Base-by-base conservation (phyloP, 2,797 vertebrate species). In the Myotis findleyi region DNA sequence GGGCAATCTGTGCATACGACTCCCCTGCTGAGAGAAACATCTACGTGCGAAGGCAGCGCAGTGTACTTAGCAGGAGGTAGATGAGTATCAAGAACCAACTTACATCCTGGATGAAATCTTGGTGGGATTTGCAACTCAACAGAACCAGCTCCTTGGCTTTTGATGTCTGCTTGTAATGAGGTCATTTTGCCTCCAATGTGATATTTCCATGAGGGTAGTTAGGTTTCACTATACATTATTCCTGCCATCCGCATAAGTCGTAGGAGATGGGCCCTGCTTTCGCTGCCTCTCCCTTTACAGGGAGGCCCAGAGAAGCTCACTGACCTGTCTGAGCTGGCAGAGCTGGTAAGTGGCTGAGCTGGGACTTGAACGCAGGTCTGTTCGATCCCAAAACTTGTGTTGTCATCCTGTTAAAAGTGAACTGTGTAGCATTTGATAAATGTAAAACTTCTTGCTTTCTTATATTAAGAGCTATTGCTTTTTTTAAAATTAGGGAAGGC, bases 1-100 rank as follows among this genome's bases (percentile, higher is more conserved):
- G 96, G 98, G 97, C 98, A 98, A 98, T 98, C 97, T 98, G 87
- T 11, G 77, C 18, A 12, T 95, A 55, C 83, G 92, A 77, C 96
- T 95, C 27, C 64, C 49, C 69, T 17, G 44, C 49, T 3, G 80
- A 85, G 96, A 79, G 94, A 89, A 57, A 36, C 77, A 5, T 36
- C 33, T 25, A 2, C 0, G 3, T 62, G 55, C 44, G 75, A 71
- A 82, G 86, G 88, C 57, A 66, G 69, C 41, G 1, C 1, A 0
- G n/a, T 7, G 36, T 20, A 13, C 47, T 33, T 20, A 23, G 87
- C 79, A 77, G 57, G 87, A 75, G n/a, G 73, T 16, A 92, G 92
- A 85, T 47, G 79, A 69, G 4, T 86, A 76, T 92, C 72, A 30
- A 90, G 87, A 41, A 53, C 69, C 66, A 41, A 11, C 87, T 81